phyloP scores from a whole-genome alignment of 2,888 invertebrate species.

The Stictocephala bisonia region DNA sequence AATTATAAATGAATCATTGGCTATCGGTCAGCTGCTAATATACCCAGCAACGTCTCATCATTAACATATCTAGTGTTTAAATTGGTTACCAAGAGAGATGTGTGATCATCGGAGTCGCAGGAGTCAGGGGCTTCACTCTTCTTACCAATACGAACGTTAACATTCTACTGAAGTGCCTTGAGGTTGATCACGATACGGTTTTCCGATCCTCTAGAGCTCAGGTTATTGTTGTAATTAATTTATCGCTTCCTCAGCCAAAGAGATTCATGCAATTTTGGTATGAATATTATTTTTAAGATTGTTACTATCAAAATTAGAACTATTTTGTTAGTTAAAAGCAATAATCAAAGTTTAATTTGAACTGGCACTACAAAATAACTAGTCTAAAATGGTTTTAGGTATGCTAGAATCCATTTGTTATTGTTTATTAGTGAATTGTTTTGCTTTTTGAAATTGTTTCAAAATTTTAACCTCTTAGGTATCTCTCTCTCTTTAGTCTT shows the following conservation, averaged over 20 bases:
- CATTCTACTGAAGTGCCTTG: constrained; percentile 55
- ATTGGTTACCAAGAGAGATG: constrained; percentile 50
- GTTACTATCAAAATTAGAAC: constrained; percentile 32
- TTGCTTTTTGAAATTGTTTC: no score
- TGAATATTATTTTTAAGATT: constrained; percentile 43
- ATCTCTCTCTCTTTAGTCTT: no score
- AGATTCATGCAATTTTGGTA: constrained; percentile 22
- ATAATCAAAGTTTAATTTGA: constrained; percentile 40
- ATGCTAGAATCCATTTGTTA: neutral
- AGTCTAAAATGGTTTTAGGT: constrained; percentile 22
- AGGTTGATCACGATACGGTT: constrained; percentile 44
- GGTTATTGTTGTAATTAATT: no score
- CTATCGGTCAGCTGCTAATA: constrained; percentile 25
- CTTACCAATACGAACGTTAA: constrained; percentile 45
- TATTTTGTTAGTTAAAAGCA: constrained; percentile 38
- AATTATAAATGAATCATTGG: constrained; percentile 27
- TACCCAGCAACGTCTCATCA: constrained; percentile 11
- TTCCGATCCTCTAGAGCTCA: constrained; percentile 50
- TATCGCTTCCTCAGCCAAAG: constrained; percentile 50
- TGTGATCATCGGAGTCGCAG: constrained; percentile 21
- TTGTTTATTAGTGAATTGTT: neutral
- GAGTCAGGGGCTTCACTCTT: constrained; percentile 52
- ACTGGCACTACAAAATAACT: constrained; percentile 22
- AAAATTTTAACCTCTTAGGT: no score
- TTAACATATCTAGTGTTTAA: constrained; percentile 50